Base-by-base conservation (phyloP, 2,797 vertebrate species). In the Triplophysa yarkandensis region DNA sequence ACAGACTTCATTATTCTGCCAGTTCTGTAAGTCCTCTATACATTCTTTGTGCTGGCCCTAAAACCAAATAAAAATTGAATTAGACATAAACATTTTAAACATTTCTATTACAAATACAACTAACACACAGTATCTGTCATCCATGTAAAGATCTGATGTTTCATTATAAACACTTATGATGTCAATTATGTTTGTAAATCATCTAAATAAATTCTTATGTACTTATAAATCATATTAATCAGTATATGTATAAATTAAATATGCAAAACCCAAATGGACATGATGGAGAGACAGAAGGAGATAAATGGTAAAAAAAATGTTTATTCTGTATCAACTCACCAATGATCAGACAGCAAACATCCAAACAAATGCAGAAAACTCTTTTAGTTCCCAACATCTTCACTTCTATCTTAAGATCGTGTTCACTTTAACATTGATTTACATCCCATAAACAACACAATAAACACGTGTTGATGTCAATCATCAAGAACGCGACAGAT, bases 351-450 rank as follows among this genome's bases (percentile, higher is more conserved):
- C 95, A 96, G 76, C 91, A 58, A 41, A 95, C 7, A 84, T 98
- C 96, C 77, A 96, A 90, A 70, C 90, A 82, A 85, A 97, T 82
- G 82, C 93, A 91, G 11, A 93, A 91, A 68, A 95, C 81, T 78
- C 92, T 89, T 41, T 89, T 87, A 74, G 89, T 89, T 87, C 96
- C 95, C 84, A 97, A 96, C 96, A 98, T 98, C 39, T 73, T 85
- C 70, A 43, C 70, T 50, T 28, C 80, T 62, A 21, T 74, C 32
- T 7, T 52, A 34, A 39, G 10, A 23, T 19, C 39, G 19, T 34
- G 30, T 55, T 43, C 16, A 65, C 5, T 17, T 23, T 27, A 57
- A 25, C 71, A 74, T 74, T 58, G 23, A 74, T 58, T 34, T 0
- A 21, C 34, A 52, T 30, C 34, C 32, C 23, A 61, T 13, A 1